phyloP scores from a whole-genome alignment of 2,797 vertebrate genomes.

The Syndactyla subalaris region DNA sequence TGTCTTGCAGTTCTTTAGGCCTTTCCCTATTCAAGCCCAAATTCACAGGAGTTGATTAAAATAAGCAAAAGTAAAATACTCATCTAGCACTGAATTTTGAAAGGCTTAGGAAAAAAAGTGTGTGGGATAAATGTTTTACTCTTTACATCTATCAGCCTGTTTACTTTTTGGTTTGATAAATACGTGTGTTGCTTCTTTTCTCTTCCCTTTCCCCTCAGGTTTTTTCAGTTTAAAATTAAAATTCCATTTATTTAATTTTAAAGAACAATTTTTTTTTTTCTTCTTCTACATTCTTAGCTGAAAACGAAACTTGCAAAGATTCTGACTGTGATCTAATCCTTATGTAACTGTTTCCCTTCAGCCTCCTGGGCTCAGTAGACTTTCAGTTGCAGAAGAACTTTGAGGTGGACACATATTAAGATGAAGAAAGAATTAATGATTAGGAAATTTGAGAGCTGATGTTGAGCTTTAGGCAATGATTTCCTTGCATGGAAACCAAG shows the following conservation, averaged over 20 bases:
- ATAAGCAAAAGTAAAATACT: not conserved
- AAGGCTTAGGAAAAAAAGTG: not conserved
- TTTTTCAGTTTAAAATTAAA: not conserved
- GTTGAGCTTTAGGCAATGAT: not conserved
- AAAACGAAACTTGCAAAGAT: not conserved
- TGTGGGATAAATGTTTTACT: not conserved
- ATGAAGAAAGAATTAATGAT: not conserved
- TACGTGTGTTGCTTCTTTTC: not conserved
- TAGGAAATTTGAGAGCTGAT: not conserved
- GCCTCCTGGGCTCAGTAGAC: not conserved
- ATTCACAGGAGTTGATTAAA: not conserved
- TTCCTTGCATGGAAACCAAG: not conserved
- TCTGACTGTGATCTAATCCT: not conserved
- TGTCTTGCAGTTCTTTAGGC: not conserved
- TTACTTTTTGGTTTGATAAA: not conserved
- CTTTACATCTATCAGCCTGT: not conserved
- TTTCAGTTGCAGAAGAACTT: not conserved
- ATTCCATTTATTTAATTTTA: not conserved
- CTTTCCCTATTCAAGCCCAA: not conserved
- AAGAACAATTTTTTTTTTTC: not conserved
- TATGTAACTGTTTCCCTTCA: not conserved
- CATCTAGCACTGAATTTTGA: not conserved
- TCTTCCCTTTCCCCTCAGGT: not conserved
- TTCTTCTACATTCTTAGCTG: not conserved
- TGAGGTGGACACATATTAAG: not conserved